Conservation (phyloP, 2,888 invertebrate species). For the Acleris emargana region DNA sequence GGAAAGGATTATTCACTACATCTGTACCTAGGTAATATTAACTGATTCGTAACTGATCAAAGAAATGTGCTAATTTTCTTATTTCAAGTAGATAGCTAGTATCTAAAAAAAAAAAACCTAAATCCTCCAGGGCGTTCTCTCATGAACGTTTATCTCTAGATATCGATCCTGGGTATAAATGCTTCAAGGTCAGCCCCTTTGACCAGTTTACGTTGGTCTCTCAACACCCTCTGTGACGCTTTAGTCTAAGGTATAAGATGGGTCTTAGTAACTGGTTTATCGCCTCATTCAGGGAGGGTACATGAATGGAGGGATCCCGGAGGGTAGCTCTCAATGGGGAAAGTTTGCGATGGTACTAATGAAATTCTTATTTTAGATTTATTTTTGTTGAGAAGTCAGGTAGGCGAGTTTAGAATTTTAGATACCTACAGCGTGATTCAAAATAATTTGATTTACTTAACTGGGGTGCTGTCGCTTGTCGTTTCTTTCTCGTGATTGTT, state of each 20-base stretch:
- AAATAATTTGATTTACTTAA: background rate
- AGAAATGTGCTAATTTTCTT: no score
- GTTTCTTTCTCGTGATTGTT: no score
- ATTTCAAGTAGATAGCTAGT: no score
- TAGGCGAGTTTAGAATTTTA: background rate
- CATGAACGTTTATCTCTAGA: slow-evolving; percentile 9
- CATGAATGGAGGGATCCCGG: slow-evolving; percentile 13
- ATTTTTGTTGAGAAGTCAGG: slow-evolving; percentile 18
- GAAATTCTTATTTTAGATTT: slow-evolving; percentile 33
- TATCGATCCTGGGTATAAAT: slow-evolving; percentile 12
- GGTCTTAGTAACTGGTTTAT: slow-evolving; percentile 9
- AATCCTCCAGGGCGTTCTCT: background rate
- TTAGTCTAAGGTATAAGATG: background rate
- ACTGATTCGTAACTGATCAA: no score
- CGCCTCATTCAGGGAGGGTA: slow-evolving; percentile 7
- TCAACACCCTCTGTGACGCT: background rate
- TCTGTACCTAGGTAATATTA: no score
- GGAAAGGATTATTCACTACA: no score
- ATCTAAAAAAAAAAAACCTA: no score
- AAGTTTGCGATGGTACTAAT: slow-evolving; percentile 15
- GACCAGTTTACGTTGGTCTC: slow-evolving; percentile 39
- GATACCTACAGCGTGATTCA: background rate
- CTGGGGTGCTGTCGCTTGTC: no score
- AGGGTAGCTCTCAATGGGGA: slow-evolving; percentile 4
- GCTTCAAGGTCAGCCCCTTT: slow-evolving; percentile 13